Conservation (phyloP, 2,113 vertebrate genomes). For the Bettongia penicillata region DNA sequence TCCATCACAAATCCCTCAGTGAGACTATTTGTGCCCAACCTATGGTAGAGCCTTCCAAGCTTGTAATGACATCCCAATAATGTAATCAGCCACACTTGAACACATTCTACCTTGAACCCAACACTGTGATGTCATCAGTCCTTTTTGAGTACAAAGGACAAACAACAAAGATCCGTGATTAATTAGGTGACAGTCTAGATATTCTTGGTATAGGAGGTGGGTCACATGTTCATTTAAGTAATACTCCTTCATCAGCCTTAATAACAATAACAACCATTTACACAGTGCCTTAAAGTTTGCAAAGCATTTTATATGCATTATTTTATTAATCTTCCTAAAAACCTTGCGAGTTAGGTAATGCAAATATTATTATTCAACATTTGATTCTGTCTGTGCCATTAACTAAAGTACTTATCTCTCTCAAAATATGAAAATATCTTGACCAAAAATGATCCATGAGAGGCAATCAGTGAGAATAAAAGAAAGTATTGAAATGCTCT, state of each 20-base stretch:
- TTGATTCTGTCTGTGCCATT: neutral
- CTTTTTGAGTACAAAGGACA: too few relatives aligned
- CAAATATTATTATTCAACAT: neutral
- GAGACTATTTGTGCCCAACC: neutral
- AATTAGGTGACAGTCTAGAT: neutral
- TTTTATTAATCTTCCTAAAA: neutral
- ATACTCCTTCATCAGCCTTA: neutral
- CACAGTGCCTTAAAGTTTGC: neutral
- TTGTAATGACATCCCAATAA: too few relatives aligned
- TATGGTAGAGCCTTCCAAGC: neutral
- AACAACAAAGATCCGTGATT: neutral
- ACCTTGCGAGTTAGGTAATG: neutral
- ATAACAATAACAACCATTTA: neutral
- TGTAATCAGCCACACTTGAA: too few relatives aligned
- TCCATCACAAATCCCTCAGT: neutral
- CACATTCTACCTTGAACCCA: too few relatives aligned
- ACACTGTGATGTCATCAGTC: too few relatives aligned
- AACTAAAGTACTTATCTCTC: neutral
- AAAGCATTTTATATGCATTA: neutral
- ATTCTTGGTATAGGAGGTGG: neutral
- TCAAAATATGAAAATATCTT: neutral
- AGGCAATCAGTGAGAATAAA: constrained; percentile 9
- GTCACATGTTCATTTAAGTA: neutral
- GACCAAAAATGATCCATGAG: constrained; percentile 42
- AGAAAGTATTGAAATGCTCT: constrained; percentile 37